Evolutionary conservation across 2,888 invertebrate genomes (phyloP), one percentile per base, ranked within the genome.

Genomic region (Elmis aenea): DNA sequence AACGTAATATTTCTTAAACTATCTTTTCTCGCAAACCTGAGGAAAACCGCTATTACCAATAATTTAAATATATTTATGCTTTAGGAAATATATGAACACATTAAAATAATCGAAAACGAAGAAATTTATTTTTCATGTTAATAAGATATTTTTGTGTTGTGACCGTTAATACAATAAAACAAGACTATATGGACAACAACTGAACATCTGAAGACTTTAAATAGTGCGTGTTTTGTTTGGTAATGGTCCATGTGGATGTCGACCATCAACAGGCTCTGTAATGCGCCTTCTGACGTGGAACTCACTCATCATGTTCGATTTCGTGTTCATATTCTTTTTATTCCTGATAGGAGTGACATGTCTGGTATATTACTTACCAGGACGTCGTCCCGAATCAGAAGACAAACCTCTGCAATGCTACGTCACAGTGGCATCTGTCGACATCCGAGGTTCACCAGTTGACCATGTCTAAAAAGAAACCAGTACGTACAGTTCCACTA

Each of bases 271-370:
- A 42, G 40, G 41, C 38, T 41, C 45, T 75, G 76, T 74, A 74
- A 86, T 87, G 86, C 85, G 85, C 79, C 76, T 86, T 66, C 78
- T 85, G 79, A 84, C 84, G 77, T 77, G 85, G 72, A 86, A 86
- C 73, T 85, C 85, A 62, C 77, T 87, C 69, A 80, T 86, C 75
- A 85, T 86, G 85, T 87, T 87, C 76, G 85, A 87, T 73, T 80
- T 85, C 69, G 85, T 86, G 71, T 87, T 87, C 75, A 77, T 85
- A 72, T 86, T 86, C 71, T 86, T 87, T 74, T 74, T 87, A 66
- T 86, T 87, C 72, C 79, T 87, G 66, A 81, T 86, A 61, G 85
- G 84, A 52, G 84, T 87, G 57, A 85, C 85, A 51, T 86, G 86
- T 64, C 74, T 86, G 57, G 83, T 85, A 66, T 86, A 86, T 69